Evolutionary conservation across 2,113 vertebrate species (phyloP), one percentile per base, ranked within the genome.

Genomic region (Tyrannus savana): DNA sequence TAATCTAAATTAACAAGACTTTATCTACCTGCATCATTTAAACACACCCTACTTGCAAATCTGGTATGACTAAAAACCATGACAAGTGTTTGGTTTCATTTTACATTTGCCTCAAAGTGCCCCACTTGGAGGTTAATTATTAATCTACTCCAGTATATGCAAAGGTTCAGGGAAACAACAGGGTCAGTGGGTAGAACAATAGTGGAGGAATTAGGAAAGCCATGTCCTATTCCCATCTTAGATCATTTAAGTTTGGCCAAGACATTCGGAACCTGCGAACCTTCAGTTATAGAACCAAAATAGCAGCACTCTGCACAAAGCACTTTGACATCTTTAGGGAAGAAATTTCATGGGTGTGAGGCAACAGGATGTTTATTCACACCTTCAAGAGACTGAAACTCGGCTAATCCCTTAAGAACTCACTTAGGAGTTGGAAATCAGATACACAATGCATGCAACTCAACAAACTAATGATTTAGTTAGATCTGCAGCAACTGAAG

Each of bases 61-160:
- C 97, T 97, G 81, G 97, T 97, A 96, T 97, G 95, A 96, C 95
- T 97, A 87, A 96, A 97, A 97, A 93, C 89, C 94, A 90, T 91
- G 96, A 95, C 92, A 96, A 95, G 93, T 96, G 95, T 92, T 96
- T 94, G 96, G 96, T 95, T 97, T 96, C 94, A 95, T 97, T 93
- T 95, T 96, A 96, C 95, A 80, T 90, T 96, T 95, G 95, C 94
- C 95, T 95, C 90, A 85, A 95, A 95, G 95, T 90, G 84, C 88
- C 84, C 90, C 95, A 92, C 81, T 92, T 84, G 85, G 87, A 88
- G 84, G 94, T 95, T 96, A 96, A 97, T 97, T 96, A 96, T 96
- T 96, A 96, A 96, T 69, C 82, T 59, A 72, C 69, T 90, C 25
- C 68, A 81, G 83, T 92, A 75, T 78, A 96, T 84, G 88, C 90